These are phyloP conservation scores for Labrus mixtus DNA, from an alignment of 2,113 vertebrate genomes.

Conservation along the genomic window DNA sequence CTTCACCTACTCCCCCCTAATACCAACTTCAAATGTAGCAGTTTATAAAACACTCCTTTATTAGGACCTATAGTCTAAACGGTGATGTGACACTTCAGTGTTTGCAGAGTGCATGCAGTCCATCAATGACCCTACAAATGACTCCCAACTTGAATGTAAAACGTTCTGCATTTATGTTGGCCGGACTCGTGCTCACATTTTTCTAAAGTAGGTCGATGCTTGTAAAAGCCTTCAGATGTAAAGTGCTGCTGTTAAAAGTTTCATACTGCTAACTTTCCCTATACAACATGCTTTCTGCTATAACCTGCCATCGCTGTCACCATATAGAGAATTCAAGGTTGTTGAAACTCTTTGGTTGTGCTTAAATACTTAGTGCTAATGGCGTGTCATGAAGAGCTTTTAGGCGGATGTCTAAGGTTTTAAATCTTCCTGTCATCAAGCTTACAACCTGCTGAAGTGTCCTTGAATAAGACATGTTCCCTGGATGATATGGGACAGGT, in stretches of 20 bases:
- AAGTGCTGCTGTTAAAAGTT: slow-evolving; percentile 6
- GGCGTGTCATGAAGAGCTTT: slow-evolving; percentile 27
- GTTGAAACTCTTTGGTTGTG: slow-evolving; percentile 27
- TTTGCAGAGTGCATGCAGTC: background rate
- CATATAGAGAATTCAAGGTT: slow-evolving; percentile 1
- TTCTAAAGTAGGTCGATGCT: background rate
- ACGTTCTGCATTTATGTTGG: slow-evolving; percentile 12
- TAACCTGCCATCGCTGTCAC: slow-evolving; percentile 14
- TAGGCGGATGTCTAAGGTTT: slow-evolving; percentile 23
- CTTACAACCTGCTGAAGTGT: slow-evolving; percentile 26
- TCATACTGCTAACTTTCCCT: background rate
- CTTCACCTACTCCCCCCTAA: background rate
- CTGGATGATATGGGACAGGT: slow-evolving; percentile 22
- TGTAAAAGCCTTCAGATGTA: background rate
- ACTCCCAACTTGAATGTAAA: slow-evolving; percentile 5
- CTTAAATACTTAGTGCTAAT: slow-evolving; percentile 46
- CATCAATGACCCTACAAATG: background rate
- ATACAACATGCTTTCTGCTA: background rate
- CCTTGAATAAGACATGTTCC: slow-evolving; percentile 38
- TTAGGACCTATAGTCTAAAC: background rate
- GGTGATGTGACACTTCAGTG: background rate
- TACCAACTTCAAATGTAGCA: background rate
- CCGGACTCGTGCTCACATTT: background rate
- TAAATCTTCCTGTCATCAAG: slow-evolving; percentile 60
- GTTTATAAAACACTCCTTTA: slow-evolving; percentile 2